These are phyloP conservation scores for Orientallactaga sibirica DNA, from an alignment of 2,797 vertebrate species.

Conservation along the genomic window DNA sequence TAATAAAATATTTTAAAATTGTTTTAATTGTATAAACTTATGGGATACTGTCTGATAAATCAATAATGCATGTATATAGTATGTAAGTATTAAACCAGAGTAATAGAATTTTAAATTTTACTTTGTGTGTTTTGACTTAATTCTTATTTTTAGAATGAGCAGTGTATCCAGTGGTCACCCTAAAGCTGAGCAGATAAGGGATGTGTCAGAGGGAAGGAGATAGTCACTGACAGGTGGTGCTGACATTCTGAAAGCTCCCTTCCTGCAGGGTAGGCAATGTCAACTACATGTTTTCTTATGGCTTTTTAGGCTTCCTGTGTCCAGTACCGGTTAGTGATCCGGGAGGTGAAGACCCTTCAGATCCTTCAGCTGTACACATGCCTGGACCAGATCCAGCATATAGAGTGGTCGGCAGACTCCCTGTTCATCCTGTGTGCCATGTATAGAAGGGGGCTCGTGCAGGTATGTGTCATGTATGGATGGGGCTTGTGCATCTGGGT, in stretches of 20 bases:
- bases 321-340: conserved; percentile 95
- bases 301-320: conserved; percentile 93
- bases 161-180: rapidly evolving
- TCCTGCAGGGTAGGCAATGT: rapidly evolving
- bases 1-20: neutral
- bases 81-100: neutral
- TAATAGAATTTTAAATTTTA: neutral
- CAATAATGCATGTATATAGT: too few species aligned
- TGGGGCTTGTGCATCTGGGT: conserved; percentile 95
- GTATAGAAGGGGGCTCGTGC: conserved; percentile 96
- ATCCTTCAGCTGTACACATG: conserved; percentile 95
- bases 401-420: conserved; percentile 98
- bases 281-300: rapidly evolving
- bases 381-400: conserved; percentile 94
- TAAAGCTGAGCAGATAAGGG: neutral
- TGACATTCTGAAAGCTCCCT: rapidly evolving
- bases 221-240: rapidly evolving
- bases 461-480: conserved; percentile 89
- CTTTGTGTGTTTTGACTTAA: neutral
- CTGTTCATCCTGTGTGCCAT: conserved; percentile 97
- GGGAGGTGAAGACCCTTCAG: conserved; percentile 92
- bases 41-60: neutral
- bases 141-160: neutral
- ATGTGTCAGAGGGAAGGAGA: rapidly evolving
- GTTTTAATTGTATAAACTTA: neutral